Percentiles rank a stretch among this genome's conserved stretches.
These are phyloP conservation scores for Gonioctena quinquepunctata DNA, from an alignment of 1,140 invertebrate species.

Conservation along the genomic window DNA sequence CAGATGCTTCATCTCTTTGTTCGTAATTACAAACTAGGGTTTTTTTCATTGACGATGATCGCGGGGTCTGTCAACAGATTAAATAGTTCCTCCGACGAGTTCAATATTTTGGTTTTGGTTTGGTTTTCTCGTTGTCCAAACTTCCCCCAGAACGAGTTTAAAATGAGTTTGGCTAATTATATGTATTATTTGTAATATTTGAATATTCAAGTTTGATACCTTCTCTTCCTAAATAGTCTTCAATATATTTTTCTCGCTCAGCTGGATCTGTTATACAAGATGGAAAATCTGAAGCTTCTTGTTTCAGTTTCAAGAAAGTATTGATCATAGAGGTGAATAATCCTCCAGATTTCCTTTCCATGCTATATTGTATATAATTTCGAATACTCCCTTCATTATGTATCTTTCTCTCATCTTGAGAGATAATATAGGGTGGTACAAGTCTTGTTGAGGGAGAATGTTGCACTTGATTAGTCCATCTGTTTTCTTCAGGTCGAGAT, in stretches of 20 bases:
- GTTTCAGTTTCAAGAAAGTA: not conserved
- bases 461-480: conserved; percentile 43
- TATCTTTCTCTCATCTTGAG: conserved; percentile 28
- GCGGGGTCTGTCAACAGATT: conserved; percentile 5
- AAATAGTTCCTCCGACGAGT: not conserved
- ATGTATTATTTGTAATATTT: conserved; percentile 24
- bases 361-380: too few species aligned
- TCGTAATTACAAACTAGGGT: conserved; percentile 9
- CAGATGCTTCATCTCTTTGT: not conserved
- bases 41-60: not conserved
- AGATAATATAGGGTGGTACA: conserved; percentile 50
- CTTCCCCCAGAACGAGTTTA: conserved; percentile 54
- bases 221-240: conserved; percentile 48
- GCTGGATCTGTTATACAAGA: conserved; percentile 38
- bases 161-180: conserved; percentile 46
- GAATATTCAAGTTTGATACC: conserved; percentile 49
- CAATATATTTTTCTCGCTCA: conserved; percentile 47
- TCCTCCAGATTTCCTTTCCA: conserved; percentile 23
- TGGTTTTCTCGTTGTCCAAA: conserved; percentile 19
- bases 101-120: conserved; percentile 16
- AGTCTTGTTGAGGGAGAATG: conserved; percentile 44
- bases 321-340: conserved; percentile 48
- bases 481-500: conserved; percentile 17
- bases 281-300: conserved; percentile 37
- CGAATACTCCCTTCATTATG: too few species aligned